A percentile compares a stretch with the other conserved stretches of the same genome.
Conservation (phyloP, 2,888 invertebrate species). For the Ernsta delagoae region DNA sequence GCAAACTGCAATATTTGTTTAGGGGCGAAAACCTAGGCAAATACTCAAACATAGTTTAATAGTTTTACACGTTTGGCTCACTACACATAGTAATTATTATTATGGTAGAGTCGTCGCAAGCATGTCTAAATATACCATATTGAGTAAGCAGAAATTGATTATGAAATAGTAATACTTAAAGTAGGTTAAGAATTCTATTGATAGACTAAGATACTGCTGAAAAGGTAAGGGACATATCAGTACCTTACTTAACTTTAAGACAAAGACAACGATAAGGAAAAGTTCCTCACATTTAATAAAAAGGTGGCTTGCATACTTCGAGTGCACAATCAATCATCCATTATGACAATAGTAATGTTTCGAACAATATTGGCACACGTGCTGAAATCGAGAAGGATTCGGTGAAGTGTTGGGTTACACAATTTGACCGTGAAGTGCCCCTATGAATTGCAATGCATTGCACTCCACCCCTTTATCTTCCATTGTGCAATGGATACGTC, state of each 20-base stretch:
- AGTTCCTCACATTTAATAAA: neutral
- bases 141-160: too few relatives aligned
- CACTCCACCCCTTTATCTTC: constrained; percentile 77
- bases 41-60: constrained; percentile 8
- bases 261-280: neutral
- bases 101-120: too few relatives aligned
- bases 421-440: constrained; percentile 75
- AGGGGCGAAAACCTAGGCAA: constrained; percentile 49
- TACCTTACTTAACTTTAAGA: neutral
- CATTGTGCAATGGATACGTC: constrained; percentile 80
- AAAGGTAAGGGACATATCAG: too few relatives aligned
- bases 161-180: too few relatives aligned
- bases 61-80: neutral
- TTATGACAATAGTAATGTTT: constrained; percentile 51
- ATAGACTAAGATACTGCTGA: too few relatives aligned
- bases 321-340: constrained; percentile 41
- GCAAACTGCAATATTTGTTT: constrained; percentile 78
- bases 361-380: constrained; percentile 63
- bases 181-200: too few relatives aligned
- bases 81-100: too few relatives aligned
- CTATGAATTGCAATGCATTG: constrained; percentile 80
- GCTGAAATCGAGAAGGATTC: constrained; percentile 63
- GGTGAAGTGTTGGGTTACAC: constrained; percentile 71
- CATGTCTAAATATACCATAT: too few relatives aligned
- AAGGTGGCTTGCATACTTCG: constrained; percentile 16